Evolutionary conservation across 2,797 vertebrate genomes (phyloP).

Genomic region (Sebastes paucispinis): DNA sequence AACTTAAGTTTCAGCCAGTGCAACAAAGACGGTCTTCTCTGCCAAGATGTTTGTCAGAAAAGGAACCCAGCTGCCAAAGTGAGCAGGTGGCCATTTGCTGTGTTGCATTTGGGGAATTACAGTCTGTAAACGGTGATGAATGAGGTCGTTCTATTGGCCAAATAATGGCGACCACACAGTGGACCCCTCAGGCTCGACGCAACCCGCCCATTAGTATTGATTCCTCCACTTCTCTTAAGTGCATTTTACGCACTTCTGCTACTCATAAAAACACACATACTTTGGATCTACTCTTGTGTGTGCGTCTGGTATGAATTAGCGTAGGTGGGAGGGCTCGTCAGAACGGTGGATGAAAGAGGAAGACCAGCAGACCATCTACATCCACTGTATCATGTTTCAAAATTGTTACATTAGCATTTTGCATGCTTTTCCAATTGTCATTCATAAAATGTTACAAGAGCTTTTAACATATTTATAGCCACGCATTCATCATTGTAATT

Average conservation of each 20-base stretch:
- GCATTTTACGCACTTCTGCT: constrained; percentile 22
- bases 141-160: constrained; percentile 15
- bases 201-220: constrained; percentile 46
- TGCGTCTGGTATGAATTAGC: constrained; percentile 12
- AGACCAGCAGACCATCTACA: background rate
- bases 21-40: background rate
- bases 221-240: constrained; percentile 53
- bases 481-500: background rate
- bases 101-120: constrained; percentile 56
- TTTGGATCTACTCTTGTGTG: background rate
- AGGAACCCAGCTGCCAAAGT: constrained; percentile 34
- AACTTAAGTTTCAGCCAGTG: background rate
- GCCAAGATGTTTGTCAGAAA: constrained; percentile 20
- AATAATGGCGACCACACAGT: constrained; percentile 32
- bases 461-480: background rate
- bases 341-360: background rate
- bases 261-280: background rate
- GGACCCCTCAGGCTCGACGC: background rate
- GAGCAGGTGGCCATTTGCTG: constrained; percentile 64
- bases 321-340: constrained; percentile 3
- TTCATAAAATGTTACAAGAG: background rate
- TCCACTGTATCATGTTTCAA: constrained; percentile 12
- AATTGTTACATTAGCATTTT: background rate
- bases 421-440: background rate
- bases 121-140: constrained; percentile 57